Evolutionary conservation across 1,140 invertebrate species (phyloP).

Genomic region (Tetraneura akinire): DNA sequence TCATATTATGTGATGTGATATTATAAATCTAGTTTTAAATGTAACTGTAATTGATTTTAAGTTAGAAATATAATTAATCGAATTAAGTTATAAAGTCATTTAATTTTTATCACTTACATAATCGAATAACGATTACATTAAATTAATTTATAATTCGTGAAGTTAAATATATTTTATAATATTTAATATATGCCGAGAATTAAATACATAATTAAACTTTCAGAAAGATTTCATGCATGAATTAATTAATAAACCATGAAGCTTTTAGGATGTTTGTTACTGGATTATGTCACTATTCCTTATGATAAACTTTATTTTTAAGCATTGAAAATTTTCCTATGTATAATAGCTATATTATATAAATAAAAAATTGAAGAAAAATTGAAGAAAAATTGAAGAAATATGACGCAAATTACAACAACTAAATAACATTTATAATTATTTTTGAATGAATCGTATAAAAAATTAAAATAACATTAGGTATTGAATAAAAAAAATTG

Average conservation of each 20-base stretch:
- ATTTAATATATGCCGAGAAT: not conserved
- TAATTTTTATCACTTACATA: not conserved
- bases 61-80: not conserved
- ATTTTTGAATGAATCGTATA: too few relatives aligned
- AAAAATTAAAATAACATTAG: too few relatives aligned
- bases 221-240: not conserved
- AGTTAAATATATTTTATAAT: not conserved
- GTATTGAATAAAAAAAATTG: too few relatives aligned
- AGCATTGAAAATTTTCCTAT: too few relatives aligned
- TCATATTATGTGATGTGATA: too few relatives aligned
- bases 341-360: too few relatives aligned
- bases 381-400: too few relatives aligned
- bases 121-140: slow-evolving; percentile 9
- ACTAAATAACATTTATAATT: too few relatives aligned
- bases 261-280: not conserved
- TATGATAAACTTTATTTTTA: not conserved
- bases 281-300: not conserved
- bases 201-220: slow-evolving; percentile 1
- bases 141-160: slow-evolving; percentile 9
- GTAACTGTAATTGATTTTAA: not conserved
- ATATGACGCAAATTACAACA: too few relatives aligned
- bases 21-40: not conserved
- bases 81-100: not conserved
- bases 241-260: not conserved
- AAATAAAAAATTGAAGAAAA: too few relatives aligned